These are phyloP conservation scores for silkworm (Bombyx mori) DNA, from an alignment of 1,140 invertebrate genomes.

Conservation along the genomic window DNA sequence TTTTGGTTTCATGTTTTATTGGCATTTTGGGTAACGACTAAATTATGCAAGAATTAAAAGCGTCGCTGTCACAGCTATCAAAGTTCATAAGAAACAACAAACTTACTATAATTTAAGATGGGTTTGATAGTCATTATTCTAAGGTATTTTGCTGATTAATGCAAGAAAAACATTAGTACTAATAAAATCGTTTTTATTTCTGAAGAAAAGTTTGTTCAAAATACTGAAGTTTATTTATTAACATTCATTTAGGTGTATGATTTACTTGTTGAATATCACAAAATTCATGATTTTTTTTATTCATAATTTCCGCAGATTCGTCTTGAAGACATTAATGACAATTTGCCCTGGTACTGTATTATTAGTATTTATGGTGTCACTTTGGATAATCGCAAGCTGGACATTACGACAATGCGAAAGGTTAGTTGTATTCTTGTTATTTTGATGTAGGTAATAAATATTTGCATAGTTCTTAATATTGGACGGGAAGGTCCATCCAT, in stretches of 20 bases:
- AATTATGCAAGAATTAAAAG: too few species aligned
- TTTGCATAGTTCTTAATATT: slow-evolving; percentile 14
- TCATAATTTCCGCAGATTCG: slow-evolving; percentile 79
- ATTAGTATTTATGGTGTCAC: slow-evolving; percentile 97
- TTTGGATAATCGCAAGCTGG: slow-evolving; percentile 99
- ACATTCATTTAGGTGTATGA: too few species aligned
- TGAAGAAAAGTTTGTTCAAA: too few species aligned
- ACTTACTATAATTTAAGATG: too few species aligned
- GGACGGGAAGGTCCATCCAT: slow-evolving; percentile 10
- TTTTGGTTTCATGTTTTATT: slow-evolving; percentile 87
- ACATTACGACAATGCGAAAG: slow-evolving; percentile 98
- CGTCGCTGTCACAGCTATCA: neutral
- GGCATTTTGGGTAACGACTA: too few species aligned
- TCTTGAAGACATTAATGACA: slow-evolving; percentile 99
- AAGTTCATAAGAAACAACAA: neutral
- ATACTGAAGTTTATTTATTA: too few species aligned
- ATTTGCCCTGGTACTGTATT: slow-evolving; percentile 99
- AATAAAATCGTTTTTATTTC: too few species aligned
- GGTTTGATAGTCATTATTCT: too few species aligned
- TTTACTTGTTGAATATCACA: neutral
- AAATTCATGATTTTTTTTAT: neutral
- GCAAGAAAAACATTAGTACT: too few species aligned
- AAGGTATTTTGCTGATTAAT: too few species aligned
- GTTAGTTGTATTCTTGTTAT: slow-evolving; percentile 77
- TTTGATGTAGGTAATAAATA: slow-evolving; percentile 14